phyloP scores from a whole-genome alignment of 2,113 vertebrate genomes.

The Stictonetta naevosa region DNA sequence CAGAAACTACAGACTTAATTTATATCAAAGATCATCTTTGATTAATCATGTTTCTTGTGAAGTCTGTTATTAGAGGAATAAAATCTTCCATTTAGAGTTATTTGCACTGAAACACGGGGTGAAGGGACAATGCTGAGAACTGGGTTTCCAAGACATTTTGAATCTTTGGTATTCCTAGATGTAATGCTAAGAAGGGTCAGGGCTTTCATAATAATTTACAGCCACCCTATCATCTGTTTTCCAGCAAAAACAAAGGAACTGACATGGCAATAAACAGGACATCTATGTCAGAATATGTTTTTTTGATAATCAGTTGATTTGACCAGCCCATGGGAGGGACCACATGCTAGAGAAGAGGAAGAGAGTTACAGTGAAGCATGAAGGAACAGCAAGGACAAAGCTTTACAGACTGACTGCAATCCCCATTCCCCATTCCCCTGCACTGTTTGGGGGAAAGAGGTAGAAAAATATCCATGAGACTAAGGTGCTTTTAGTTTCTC shows the following conservation, averaged over 20 bases:
- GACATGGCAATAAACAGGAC: background rate
- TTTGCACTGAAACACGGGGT: background rate
- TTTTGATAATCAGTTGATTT: background rate
- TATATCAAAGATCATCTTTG: background rate
- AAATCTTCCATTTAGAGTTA: background rate
- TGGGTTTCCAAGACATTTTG: background rate
- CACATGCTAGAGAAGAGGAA: background rate
- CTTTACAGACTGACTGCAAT: background rate
- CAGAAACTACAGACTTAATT: background rate
- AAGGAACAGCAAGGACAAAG: background rate
- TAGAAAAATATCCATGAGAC: background rate
- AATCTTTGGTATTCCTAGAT: background rate
- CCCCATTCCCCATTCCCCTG: background rate
- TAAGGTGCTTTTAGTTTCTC: background rate
- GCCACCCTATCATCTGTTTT: background rate
- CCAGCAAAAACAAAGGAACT: background rate
- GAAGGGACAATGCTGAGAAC: background rate
- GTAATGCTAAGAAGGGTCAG: background rate
- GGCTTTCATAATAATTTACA: background rate
- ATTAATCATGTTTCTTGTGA: background rate
- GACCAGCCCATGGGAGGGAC: background rate
- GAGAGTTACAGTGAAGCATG: background rate
- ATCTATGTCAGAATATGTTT: background rate
- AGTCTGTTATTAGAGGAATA: background rate
- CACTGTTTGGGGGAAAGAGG: background rate